phyloP scores from a whole-genome alignment of 2,797 vertebrate genomes.

The Xiphorhynchus erythropygius region DNA sequence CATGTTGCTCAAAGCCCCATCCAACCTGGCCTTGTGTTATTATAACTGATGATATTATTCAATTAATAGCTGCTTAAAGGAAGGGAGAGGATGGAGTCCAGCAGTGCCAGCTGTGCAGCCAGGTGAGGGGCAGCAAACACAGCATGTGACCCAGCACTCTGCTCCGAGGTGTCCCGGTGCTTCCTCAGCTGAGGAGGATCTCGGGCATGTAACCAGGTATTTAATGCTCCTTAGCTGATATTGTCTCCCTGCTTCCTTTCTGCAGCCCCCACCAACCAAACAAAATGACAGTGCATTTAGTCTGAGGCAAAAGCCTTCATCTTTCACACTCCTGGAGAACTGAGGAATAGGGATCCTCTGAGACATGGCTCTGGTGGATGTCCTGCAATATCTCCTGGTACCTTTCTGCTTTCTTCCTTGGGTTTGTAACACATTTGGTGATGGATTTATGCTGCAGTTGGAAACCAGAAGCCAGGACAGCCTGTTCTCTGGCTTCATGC shows the following conservation, averaged over 20 bases:
- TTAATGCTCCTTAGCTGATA: not conserved
- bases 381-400: not conserved
- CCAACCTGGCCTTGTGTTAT: not conserved
- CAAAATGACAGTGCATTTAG: not conserved
- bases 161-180: fast-evolving
- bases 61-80: not conserved
- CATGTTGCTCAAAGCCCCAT: not conserved
- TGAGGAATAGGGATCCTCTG: not conserved
- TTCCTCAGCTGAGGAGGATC: not conserved
- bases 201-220: not conserved
- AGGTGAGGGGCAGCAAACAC: not conserved
- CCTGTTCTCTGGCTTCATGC: conserved; percentile 51
- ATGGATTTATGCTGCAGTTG: conserved; percentile 68
- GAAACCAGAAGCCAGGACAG: conserved; percentile 70
- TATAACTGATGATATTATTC: not conserved
- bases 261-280: not conserved
- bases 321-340: not conserved
- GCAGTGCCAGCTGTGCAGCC: not conserved
- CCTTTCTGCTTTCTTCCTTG: not conserved
- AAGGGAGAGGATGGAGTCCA: not conserved
- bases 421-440: not conserved
- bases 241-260: not conserved
- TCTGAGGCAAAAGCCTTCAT: not conserved
- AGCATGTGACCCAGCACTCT: too few relatives aligned
- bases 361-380: not conserved